A percentile compares a stretch with the other conserved stretches of the same genome.
These are phyloP conservation scores for Aspidoscelis tigris DNA, from an alignment of 2,113 vertebrate genomes.

Conservation along the genomic window DNA sequence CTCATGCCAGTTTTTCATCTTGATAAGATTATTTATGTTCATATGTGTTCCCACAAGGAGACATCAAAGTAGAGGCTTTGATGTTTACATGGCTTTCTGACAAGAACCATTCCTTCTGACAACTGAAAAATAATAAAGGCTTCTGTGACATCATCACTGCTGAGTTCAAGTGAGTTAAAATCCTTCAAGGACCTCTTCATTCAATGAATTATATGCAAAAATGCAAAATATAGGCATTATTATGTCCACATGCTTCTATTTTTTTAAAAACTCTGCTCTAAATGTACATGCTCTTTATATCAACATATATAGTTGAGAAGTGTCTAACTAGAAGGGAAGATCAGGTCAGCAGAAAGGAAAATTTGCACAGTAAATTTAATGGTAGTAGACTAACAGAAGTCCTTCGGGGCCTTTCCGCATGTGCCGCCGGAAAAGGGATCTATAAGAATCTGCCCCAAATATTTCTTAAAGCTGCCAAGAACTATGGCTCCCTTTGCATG, in stretches of 20 bases:
- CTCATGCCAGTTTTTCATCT: slow-evolving; percentile 23
- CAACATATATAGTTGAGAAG: neutral
- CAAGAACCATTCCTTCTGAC: slow-evolving; percentile 35
- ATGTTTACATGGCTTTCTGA: slow-evolving; percentile 32
- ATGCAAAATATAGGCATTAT: neutral
- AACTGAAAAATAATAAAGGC: slow-evolving; percentile 30
- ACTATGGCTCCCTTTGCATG: too few relatives aligned
- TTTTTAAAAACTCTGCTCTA: neutral
- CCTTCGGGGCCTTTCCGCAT: too few relatives aligned
- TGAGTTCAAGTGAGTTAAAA: slow-evolving; percentile 14
- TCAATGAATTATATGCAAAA: neutral
- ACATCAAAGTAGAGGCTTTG: slow-evolving; percentile 28
- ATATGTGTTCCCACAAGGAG: slow-evolving; percentile 26
- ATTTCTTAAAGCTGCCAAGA: neutral
- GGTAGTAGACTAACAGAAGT: too few relatives aligned
- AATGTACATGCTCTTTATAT: neutral
- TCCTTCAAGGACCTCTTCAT: neutral
- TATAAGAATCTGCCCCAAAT: too few relatives aligned
- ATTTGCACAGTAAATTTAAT: too few relatives aligned
- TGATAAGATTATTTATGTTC: slow-evolving; percentile 37
- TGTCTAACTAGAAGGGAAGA: too few relatives aligned
- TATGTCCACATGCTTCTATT: neutral
- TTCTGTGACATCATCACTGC: neutral
- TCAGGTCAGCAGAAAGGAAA: too few relatives aligned
- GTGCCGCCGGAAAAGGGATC: too few relatives aligned